These are phyloP conservation scores for Montipora foliosa DNA, from an alignment of 64 coral and sea anemone species.

Conservation along the genomic window DNA sequence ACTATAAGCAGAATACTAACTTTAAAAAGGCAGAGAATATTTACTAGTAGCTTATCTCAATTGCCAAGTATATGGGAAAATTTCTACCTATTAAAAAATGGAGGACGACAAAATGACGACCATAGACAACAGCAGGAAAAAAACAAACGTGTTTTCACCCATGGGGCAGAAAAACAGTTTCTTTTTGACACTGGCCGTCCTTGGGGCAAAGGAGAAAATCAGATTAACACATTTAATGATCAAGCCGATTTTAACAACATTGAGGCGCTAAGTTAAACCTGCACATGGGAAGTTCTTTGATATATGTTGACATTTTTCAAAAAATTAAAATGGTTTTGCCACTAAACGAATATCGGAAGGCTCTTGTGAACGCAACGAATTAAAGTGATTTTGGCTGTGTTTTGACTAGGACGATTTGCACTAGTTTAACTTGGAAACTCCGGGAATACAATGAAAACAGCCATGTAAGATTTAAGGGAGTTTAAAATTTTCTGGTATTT, in stretches of 20 bases:
- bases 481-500: too few species aligned
- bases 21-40: too few species aligned
- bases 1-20: too few species aligned
- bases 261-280: neutral
- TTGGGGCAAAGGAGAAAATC: conserved; percentile 4
- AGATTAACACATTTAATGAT: conserved; percentile 27
- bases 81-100: neutral
- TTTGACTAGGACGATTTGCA: too few species aligned
- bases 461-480: too few species aligned
- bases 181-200: conserved; percentile 34
- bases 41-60: neutral
- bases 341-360: too few species aligned
- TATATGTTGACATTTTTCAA: too few species aligned
- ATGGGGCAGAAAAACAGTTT: neutral
- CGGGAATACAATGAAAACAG: too few species aligned
- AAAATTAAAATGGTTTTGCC: too few species aligned
- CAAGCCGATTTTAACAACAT: neutral
- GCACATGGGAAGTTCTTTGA: neutral
- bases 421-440: too few species aligned
- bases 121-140: neutral
- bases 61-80: neutral
- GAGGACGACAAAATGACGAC: neutral
- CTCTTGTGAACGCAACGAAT: too few species aligned
- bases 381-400: too few species aligned
- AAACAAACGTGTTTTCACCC: neutral